phyloP scores from a whole-genome alignment of 2,888 invertebrate species.

The Tipula confusa region DNA sequence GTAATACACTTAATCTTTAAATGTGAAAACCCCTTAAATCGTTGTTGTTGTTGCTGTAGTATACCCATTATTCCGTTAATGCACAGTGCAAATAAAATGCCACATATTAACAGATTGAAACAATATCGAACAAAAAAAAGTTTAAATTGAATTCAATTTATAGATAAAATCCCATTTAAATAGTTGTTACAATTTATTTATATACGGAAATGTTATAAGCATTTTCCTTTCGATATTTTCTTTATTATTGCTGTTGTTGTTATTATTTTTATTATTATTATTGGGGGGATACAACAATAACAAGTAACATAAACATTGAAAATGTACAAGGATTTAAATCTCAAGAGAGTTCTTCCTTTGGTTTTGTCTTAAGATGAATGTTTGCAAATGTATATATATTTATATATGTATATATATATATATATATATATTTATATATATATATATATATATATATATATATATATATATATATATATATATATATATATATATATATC shows the following conservation, averaged over 20 bases:
- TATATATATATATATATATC: too few relatives aligned
- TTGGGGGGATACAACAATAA: neutral
- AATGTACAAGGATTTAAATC: neutral
- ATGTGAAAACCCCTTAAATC: neutral
- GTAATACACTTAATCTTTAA: neutral
- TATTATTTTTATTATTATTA: neutral
- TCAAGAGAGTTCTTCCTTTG: neutral
- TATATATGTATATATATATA: too few relatives aligned
- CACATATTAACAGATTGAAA: slow-evolving; percentile 20
- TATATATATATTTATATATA: too few relatives aligned
- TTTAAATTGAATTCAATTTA: neutral
- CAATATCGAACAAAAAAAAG: neutral
- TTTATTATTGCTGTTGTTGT: neutral
- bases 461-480: too few relatives aligned
- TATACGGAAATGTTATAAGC: neutral
- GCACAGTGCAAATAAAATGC: neutral
- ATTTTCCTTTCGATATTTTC: slow-evolving; percentile 3
- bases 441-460: too few relatives aligned
- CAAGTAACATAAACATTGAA: neutral
- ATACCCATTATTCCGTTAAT: neutral
- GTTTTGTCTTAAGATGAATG: neutral
- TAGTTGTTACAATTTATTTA: neutral
- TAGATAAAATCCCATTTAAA: neutral
- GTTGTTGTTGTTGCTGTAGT: neutral
- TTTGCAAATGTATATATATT: neutral